A percentile compares a stretch with the other conserved stretches of the same genome.
These are phyloP conservation scores for Copsychus sechellarum DNA, from an alignment of 2,113 vertebrate species.

Conservation along the genomic window DNA sequence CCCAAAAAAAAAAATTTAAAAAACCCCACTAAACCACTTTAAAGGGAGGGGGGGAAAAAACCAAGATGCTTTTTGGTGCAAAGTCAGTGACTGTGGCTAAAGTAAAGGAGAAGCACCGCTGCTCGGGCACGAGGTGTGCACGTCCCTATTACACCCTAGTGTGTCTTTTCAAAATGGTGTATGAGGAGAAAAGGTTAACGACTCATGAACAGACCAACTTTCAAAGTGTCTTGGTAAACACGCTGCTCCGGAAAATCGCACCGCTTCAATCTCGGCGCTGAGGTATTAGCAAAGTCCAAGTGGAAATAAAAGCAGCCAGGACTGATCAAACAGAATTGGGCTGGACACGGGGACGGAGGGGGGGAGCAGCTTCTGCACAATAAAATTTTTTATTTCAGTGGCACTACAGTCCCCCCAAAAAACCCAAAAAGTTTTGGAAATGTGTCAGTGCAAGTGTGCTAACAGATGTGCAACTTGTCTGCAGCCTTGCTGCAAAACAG, in stretches of 20 bases:
- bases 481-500: neutral
- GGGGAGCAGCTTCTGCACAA: neutral
- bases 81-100: neutral
- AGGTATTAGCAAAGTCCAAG: constrained; percentile 29
- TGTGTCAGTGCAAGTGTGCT: neutral
- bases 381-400: constrained; percentile 4
- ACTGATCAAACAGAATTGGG: constrained; percentile 33
- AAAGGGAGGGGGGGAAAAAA: neutral
- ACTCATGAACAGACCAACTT: constrained; percentile 53
- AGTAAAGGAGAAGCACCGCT: neutral
- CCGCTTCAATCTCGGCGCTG: neutral
- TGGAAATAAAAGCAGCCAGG: constrained; percentile 37
- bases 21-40: neutral
- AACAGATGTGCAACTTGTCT: neutral
- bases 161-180: constrained; percentile 41
- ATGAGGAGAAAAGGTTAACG: constrained; percentile 55
- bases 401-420: neutral
- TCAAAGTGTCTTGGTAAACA: constrained; percentile 38
- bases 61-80: neutral
- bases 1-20: neutral
- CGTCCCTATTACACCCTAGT: constrained; percentile 3
- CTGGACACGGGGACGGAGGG: neutral
- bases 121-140: constrained; percentile 16
- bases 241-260: neutral
- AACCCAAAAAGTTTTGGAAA: neutral